Percentiles rank a stretch among this genome's conserved stretches.
Evolutionary conservation across 2,888 invertebrate species (phyloP).

Genomic region (Cabera pusaria): DNA sequence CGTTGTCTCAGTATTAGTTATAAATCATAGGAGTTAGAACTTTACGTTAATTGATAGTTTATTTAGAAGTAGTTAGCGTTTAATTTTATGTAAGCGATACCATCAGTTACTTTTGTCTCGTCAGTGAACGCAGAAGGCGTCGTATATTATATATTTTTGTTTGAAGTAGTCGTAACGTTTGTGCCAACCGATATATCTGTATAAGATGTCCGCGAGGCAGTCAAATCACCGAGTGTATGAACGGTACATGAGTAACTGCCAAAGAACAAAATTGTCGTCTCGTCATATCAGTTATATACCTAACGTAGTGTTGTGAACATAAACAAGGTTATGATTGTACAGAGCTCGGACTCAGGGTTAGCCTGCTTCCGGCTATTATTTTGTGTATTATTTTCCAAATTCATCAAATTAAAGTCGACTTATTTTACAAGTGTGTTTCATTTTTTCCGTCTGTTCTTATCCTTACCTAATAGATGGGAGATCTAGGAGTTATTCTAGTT

Average conservation of each 20-base stretch:
- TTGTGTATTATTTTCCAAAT: constrained; percentile 72
- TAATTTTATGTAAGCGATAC: constrained; percentile 60
- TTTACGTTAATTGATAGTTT: constrained; percentile 77
- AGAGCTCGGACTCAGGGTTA: constrained; percentile 61
- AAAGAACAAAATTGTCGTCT: constrained; percentile 57
- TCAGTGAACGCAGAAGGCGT: constrained; percentile 42
- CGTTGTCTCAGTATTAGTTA: constrained; percentile 74
- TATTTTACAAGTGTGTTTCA: constrained; percentile 58
- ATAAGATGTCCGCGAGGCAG: constrained; percentile 16
- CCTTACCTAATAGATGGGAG: too few species aligned
- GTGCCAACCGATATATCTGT: constrained; percentile 45
- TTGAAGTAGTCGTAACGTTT: constrained; percentile 38
- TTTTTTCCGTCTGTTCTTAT: too few species aligned
- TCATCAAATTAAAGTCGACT: constrained; percentile 70
- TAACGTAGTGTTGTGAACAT: constrained; percentile 69
- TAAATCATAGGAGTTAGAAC: constrained; percentile 72
- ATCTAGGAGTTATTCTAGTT: too few species aligned
- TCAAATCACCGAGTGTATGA: constrained; percentile 23
- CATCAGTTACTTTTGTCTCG: constrained; percentile 56
- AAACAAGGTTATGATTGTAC: constrained; percentile 54
- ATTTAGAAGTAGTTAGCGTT: constrained; percentile 62
- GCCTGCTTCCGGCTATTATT: constrained; percentile 56
- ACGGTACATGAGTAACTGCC: constrained; percentile 37
- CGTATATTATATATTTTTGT: constrained; percentile 44
- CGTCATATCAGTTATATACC: constrained; percentile 45